Percentiles rank a stretch among this genome's conserved stretches.
phyloP scores from a whole-genome alignment of 2,113 vertebrate genomes.

The Sakesphorus luctuosus region DNA sequence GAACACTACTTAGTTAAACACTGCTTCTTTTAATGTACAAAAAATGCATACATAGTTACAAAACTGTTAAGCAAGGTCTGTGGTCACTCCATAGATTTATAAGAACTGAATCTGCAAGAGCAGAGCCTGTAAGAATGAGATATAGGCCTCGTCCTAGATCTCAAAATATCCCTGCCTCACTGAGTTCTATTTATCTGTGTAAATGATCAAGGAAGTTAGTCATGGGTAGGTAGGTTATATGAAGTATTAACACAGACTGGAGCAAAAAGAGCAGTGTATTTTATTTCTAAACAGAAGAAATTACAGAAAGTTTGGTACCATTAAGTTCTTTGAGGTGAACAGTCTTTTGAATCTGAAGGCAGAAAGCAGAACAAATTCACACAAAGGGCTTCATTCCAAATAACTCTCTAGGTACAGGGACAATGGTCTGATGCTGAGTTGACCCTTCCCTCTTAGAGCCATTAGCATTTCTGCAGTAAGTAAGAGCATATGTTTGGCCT shows the following conservation, averaged over 20 bases:
- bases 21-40: neutral
- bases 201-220: neutral
- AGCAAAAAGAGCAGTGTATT: neutral
- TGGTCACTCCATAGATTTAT: neutral
- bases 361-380: neutral
- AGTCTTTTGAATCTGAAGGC: neutral
- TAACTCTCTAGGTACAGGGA: neutral
- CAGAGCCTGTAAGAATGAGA: neutral
- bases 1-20: neutral
- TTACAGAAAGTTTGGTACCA: neutral
- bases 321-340: neutral
- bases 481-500: neutral
- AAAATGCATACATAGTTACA: neutral
- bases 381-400: neutral
- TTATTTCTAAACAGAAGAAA: neutral
- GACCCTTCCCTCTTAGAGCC: neutral
- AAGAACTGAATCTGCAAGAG: neutral
- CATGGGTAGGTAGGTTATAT: neutral
- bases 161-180: neutral
- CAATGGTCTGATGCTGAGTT: neutral
- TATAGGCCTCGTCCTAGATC: neutral
- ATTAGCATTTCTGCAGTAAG: neutral
- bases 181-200: neutral
- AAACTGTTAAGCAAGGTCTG: neutral
- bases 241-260: neutral